These are phyloP conservation scores for Meteorus sp. DNA, from an alignment of 1,140 invertebrate species.

Conservation along the genomic window DNA sequence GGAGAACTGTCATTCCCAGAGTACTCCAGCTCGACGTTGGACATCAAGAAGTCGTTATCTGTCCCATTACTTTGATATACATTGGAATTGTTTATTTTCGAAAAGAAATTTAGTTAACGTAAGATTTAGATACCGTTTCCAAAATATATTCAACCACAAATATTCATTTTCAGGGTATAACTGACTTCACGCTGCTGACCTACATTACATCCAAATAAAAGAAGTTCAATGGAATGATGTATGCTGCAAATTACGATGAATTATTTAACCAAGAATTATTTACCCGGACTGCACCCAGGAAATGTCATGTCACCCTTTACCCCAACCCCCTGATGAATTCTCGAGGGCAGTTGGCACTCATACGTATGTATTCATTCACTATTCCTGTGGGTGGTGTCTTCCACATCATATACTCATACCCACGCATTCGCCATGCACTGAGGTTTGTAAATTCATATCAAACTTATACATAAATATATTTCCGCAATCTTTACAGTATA, in stretches of 20 bases:
- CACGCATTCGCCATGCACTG: background rate
- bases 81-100: background rate
- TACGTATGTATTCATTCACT: constrained; percentile 7
- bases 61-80: constrained; percentile 11
- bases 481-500: constrained; percentile 39
- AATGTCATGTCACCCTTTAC: constrained; percentile 26
- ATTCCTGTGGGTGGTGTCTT: constrained; percentile 27
- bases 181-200: background rate
- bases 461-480: constrained; percentile 24
- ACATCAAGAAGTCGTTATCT: constrained; percentile 18
- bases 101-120: too few species aligned
- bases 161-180: too few species aligned
- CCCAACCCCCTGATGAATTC: constrained; percentile 1
- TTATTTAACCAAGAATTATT: too few species aligned
- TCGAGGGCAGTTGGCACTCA: constrained; percentile 23
- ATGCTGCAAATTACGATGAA: background rate
- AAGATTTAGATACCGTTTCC: too few species aligned
- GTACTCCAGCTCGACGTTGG: constrained; percentile 22
- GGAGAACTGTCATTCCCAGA: constrained; percentile 5
- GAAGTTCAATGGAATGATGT: constrained; percentile 1
- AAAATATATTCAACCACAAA: too few species aligned
- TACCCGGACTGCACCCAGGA: constrained; percentile 14
- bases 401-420: background rate
- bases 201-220: constrained; percentile 2
- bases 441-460: background rate